Base-by-base conservation (phyloP, 1,140 invertebrate species). In the Mya arenaria region DNA sequence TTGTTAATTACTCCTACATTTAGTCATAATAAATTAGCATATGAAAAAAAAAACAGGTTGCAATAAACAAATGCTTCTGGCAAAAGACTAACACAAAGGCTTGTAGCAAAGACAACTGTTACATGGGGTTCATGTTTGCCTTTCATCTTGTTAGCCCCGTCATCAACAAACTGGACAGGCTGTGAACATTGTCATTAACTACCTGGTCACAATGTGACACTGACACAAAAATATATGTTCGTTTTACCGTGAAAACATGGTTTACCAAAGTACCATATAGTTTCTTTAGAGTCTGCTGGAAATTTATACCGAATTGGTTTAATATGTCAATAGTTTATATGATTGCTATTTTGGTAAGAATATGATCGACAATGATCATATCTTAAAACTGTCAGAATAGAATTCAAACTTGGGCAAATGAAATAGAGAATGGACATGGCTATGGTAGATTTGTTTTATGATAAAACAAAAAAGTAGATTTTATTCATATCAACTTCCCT, bases 211-310 rank as follows among this genome's bases (percentile, higher is more conserved):
- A 28, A 56, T 17, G 69, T 72, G 69, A 72, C 69, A 72, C 28
- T 72, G 69, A 72, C 69, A 72, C 52, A 10, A n/a, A 72, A 55
- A 55, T 55, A 36, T 36, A 56, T 72, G 69, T 55, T 34, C 37
- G 17, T 52, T 52, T 52, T 52, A n/a, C 25, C 17, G 25, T 52
- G 48, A 52, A 23, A 52, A 52, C 25, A 23, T 23, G 19, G 48
- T 52, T 52, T 17, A 23, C 4, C 17, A 52, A n/a, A 52, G 1
- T 52, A 52, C 48, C 48, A 23, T 52, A 52, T 52, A 2, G 48
- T 52, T 52, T 52, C 17, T 52, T 52, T 52, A 52, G 48, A n/a
- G 19, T 52, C 25, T 44, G 10, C 41, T 23, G 48, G 17, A 2
- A 1, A n/a, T 52, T 52, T 52, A 17, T n/a, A 52, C 48, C 19